These are phyloP conservation scores for Alligator sinensis DNA, from an alignment of 2,113 vertebrate species.

Conservation along the genomic window DNA sequence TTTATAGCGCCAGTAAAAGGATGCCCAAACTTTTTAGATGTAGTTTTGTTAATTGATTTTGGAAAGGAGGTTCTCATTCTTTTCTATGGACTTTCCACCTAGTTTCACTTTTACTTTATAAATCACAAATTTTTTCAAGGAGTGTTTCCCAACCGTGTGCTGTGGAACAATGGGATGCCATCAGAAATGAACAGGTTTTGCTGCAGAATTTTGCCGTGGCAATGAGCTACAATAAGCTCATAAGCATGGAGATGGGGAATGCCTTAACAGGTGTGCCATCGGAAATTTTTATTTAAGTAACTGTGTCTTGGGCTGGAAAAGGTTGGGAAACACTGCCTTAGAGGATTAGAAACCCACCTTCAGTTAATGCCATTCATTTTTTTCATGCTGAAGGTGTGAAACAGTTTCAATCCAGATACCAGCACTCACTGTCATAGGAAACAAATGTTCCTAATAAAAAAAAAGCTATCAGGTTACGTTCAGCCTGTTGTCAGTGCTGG, in stretches of 20 bases:
- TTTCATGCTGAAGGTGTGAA: background rate
- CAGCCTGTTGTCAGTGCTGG: background rate
- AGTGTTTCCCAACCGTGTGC: too few species aligned
- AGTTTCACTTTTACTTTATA: constrained; percentile 13
- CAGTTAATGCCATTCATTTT: accelerated
- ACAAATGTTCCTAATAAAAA: accelerated
- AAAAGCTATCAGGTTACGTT: accelerated
- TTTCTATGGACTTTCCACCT: too few species aligned
- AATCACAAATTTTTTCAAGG: background rate
- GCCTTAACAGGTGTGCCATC: too few species aligned
- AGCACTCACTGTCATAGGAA: background rate
- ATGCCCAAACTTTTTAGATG: background rate
- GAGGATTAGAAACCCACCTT: background rate
- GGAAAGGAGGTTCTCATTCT: background rate
- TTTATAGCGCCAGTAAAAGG: background rate
- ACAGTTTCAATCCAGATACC: background rate
- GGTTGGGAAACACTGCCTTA: background rate
- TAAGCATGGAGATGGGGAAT: too few species aligned
- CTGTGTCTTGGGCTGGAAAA: too few species aligned
- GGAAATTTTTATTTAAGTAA: too few species aligned
- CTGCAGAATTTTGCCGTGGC: too few species aligned
- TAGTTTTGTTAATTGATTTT: background rate
- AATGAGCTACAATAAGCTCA: too few species aligned
- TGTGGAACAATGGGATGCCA: too few species aligned
- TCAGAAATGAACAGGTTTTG: too few species aligned